Percentiles rank a stretch among this genome's conserved stretches.
These are phyloP conservation scores for Petrolisthes manimaculis DNA, from an alignment of 2,888 invertebrate genomes.

Conservation along the genomic window DNA sequence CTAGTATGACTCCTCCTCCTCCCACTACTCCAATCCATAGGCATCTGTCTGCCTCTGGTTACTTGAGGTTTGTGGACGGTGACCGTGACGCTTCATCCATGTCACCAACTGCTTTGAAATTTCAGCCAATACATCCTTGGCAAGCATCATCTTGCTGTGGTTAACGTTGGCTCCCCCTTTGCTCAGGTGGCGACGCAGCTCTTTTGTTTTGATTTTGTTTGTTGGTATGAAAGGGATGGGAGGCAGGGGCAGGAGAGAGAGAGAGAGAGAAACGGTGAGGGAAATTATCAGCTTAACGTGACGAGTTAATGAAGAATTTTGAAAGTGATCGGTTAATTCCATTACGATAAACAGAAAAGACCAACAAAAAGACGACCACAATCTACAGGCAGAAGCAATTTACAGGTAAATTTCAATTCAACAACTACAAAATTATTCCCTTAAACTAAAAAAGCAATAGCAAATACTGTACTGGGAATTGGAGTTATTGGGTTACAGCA, in stretches of 20 bases:
- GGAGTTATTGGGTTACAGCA: too few species aligned
- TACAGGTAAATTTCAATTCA: too few species aligned
- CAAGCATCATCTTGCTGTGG: conserved; percentile 69
- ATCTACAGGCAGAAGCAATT: too few species aligned
- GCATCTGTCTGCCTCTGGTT: conserved; percentile 40
- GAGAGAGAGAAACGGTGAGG: not conserved
- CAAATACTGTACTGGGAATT: too few species aligned
- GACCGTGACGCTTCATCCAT: conserved; percentile 70
- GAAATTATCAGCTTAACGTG: not conserved
- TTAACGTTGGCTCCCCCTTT: not conserved
- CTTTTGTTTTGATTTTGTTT: conserved; percentile 1
- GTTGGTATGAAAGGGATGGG: not conserved
- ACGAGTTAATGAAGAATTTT: too few species aligned
- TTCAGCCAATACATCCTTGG: conserved; percentile 75
- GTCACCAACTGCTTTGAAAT: conserved; percentile 73
- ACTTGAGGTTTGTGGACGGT: conserved; percentile 41
- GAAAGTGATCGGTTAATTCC: too few species aligned
- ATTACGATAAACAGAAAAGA: too few species aligned
- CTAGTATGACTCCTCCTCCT: conserved; percentile 5
- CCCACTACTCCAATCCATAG: conserved; percentile 42
- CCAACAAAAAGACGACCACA: too few species aligned
- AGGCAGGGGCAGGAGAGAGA: not conserved
- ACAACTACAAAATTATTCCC: too few species aligned
- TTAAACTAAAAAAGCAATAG: too few species aligned
- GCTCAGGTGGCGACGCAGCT: conserved; percentile 59